phyloP scores from a whole-genome alignment of 2,797 vertebrate genomes.

The Epinephelus awoara region DNA sequence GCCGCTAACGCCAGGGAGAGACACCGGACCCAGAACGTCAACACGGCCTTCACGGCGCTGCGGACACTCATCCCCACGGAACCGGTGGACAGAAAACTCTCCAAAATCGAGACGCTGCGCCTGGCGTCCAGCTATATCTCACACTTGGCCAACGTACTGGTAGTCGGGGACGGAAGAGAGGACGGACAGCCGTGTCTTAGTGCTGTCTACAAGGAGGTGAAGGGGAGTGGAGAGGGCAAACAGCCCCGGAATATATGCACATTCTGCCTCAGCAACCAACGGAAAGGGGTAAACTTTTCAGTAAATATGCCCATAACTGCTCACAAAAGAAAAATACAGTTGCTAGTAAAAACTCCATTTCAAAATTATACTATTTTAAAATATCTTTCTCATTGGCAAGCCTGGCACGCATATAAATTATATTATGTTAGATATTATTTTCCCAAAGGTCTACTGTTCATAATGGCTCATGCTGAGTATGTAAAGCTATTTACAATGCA shows the following conservation, averaged over 20 bases:
- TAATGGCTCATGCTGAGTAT: background rate
- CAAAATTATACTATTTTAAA: background rate
- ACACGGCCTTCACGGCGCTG: slow-evolving; percentile 92
- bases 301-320: background rate
- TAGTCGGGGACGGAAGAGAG: slow-evolving; percentile 88
- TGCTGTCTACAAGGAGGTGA: slow-evolving; percentile 80
- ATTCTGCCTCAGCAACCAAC: slow-evolving; percentile 94
- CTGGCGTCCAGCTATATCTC: slow-evolving; percentile 94
- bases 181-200: slow-evolving; percentile 91
- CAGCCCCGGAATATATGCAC: slow-evolving; percentile 93
- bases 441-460: background rate
- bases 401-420: background rate
- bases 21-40: slow-evolving; percentile 93
- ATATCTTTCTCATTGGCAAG: background rate
- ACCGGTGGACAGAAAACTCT: slow-evolving; percentile 91
- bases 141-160: slow-evolving; percentile 91
- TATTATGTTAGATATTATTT: background rate
- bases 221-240: slow-evolving; percentile 78
- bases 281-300: slow-evolving; percentile 88
- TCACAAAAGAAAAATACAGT: background rate
- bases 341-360: background rate
- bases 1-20: slow-evolving; percentile 91
- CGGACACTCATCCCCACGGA: slow-evolving; percentile 94
- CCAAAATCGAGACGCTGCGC: slow-evolving; percentile 93
- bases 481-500: background rate